Evolutionary conservation across 92 coral and sea anemone species (phyloP), one percentile per base, ranked within the genome.

Genomic region (Phymanthus crucifer): DNA sequence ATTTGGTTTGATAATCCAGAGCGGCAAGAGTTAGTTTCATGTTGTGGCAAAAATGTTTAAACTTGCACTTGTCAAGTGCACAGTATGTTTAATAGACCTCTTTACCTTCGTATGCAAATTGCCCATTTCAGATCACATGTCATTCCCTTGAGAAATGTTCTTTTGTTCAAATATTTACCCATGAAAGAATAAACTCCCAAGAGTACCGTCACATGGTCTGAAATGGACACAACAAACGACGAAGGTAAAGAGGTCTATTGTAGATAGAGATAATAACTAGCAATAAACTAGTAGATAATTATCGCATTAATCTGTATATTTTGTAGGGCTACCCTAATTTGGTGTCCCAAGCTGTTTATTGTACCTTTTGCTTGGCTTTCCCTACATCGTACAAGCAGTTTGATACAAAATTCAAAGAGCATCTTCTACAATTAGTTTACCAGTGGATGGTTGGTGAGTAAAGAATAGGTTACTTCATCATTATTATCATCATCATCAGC

Each of bases 351-450:
- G 99, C 98, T 24, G 94, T 96, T 50, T 96, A 96, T 85, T 78
- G 95, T 75, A 91, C 89, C 31, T 96, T 96, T 83, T 96, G 99
- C 58, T 89, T 87, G 17, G 98, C 98, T 32, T 96, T 96, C 72
- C 99, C 99, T 0, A 93, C 99, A 47, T 96, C 99, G 27, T 96
- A 96, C 94, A 90, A 92, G 67, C 99, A 96, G 91, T 96, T 96
- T 86, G 97, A 89, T 72, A 93, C 88, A 35, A 82, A 78, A 77
- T 96, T 96, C 85, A 91, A 87, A 76, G 96, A 96, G 75, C 83
- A 89, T 34, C 80, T 96, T 18, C 88, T 88, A 33, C 91, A 93
- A 65, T 81, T 96, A 46, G 84, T 89, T 12, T 80, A 87, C 75
- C 91, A 79, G 47, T 96, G 99, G 99, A 93, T 91, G 80, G 93